Base-by-base conservation (phyloP, 2,113 vertebrate species). In the Bufo gargarizans region DNA sequence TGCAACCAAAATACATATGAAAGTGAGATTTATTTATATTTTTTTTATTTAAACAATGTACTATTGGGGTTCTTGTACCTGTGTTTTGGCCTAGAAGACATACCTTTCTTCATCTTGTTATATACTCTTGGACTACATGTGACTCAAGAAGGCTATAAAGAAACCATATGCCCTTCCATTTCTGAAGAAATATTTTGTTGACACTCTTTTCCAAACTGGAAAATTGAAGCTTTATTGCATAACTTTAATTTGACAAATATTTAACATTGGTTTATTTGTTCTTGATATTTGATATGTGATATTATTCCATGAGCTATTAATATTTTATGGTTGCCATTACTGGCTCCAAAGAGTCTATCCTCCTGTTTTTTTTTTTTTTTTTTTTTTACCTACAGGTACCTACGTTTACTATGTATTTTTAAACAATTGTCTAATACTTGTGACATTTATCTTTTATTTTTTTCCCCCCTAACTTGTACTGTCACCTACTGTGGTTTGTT, bases 391-490 rank as follows among this genome's bases (percentile, higher is more conserved):
- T 84, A 4, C 56, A 63, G 89, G 87, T 84, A 85, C 22, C 87
- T 85, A 71, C 77, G 82, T 84, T 53, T 76, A 55, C 74, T 80
- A 84, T 86, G 7, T 78, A 90, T 89, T 91, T 89, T 90, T 90
- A 91, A 92, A 92, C 90, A 50, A 80, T 87, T 89, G 88, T 82
- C 88, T 92, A 93, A 90, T 90, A 90, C 90, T 69, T 87, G 90
- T 93, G 91, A 90, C 90, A 82, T 94, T 94, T 93, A 33, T 43
- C 11, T 93, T 90, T 91, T 90, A 77, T 19, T 50, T 91, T 92
- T 72, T 72, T 6, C 13, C 17, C 55, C 81, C 87, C n/a, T 84
- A 71, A 22, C 84, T 89, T 88, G 45, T 80, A 69, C 89, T 89
- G 72, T 13, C 49, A 89, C 80, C 79, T 59, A 45, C 50, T 85